Base-by-base conservation (phyloP, 2,113 vertebrate species). In the Phylloscopus whistleri region DNA sequence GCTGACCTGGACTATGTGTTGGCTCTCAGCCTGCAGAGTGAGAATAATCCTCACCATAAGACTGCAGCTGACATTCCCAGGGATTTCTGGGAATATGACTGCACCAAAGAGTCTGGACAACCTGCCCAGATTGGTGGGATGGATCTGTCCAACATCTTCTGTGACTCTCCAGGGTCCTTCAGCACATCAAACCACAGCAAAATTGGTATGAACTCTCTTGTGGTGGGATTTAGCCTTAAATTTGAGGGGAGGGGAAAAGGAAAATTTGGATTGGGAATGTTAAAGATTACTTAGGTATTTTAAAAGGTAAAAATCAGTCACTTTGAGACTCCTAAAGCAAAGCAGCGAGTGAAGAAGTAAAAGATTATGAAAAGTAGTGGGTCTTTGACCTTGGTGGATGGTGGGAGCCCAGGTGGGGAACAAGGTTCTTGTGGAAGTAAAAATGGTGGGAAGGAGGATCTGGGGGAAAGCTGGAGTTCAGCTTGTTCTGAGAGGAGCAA, bases 11-110 rank as follows among this genome's bases (percentile, higher is more conserved):
- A 99, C 97, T 99, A 99, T 81, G 98, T 98, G 95, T 74, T 99
- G 98, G 99, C 99, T 81, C 98, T 99, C 18, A 99, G 99, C 96
- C 97, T 99, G 44, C 98, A 99, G 64, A 98, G 85, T 30, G 98
- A 99, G 84, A 92, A 84, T 31, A 58, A 75, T 62, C 55, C 82
- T 52, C 78, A 19, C 30, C 62, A 3, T 0, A 55, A 78, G 5
- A 4, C 92, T 51, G 46, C 87, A 7, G 59, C 63, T 59, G 87
- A 75, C 41, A 49, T 58, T 19, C 67, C 76, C 30, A 23, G 90
- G n/a, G 95, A 96, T 30, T 91, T 96, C 84, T 98, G 98, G 98
- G 96, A 77, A 16, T 87, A 70, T 1, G 33, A 94, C 31, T 95
- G 43, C 37, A 52, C 94, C 84, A 78, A 94, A n/a, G 97, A 94